Conservation (phyloP, 2,797 vertebrate species). For the Micromesistius poutassou region DNA sequence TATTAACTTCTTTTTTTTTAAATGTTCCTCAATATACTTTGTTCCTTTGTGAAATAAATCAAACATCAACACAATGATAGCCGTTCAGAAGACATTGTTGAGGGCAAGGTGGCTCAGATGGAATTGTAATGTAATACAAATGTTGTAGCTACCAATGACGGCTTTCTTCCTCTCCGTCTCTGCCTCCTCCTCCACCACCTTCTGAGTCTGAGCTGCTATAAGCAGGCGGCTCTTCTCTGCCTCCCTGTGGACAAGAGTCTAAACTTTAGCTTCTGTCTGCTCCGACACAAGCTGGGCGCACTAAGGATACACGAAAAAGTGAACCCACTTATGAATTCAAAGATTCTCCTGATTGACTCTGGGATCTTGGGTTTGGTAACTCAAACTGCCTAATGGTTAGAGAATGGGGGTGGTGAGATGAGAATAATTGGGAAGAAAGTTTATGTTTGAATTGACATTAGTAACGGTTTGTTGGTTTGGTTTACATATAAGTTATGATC, state of each 20-base stretch:
- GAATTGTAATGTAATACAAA: not conserved
- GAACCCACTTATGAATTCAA: slow-evolving; percentile 87
- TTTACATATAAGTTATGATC: not conserved
- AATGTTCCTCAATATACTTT: too few relatives aligned
- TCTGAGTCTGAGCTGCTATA: slow-evolving; percentile 93
- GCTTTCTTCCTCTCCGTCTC: slow-evolving; percentile 96
- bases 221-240: slow-evolving; percentile 95
- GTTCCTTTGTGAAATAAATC: too few relatives aligned
- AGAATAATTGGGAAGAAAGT: not conserved
- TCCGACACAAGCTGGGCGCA: slow-evolving; percentile 15
- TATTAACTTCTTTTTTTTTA: too few relatives aligned
- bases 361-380: slow-evolving; percentile 99
- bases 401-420: not conserved
- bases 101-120: not conserved
- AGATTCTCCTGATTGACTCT: slow-evolving; percentile 95
- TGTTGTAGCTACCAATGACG: slow-evolving; percentile 80
- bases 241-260: slow-evolving; percentile 77
- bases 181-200: slow-evolving; percentile 96
- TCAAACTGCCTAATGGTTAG: slow-evolving; percentile 83
- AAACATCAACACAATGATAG: not conserved
- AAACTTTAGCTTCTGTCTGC: slow-evolving; percentile 16
- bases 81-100: not conserved
- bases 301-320: slow-evolving; percentile 12
- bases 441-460: not conserved
- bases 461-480: not conserved